Evolutionary conservation across 1,140 invertebrate species (phyloP), one percentile per base, ranked within the genome.

Genomic region (Drosophila setifemur): DNA sequence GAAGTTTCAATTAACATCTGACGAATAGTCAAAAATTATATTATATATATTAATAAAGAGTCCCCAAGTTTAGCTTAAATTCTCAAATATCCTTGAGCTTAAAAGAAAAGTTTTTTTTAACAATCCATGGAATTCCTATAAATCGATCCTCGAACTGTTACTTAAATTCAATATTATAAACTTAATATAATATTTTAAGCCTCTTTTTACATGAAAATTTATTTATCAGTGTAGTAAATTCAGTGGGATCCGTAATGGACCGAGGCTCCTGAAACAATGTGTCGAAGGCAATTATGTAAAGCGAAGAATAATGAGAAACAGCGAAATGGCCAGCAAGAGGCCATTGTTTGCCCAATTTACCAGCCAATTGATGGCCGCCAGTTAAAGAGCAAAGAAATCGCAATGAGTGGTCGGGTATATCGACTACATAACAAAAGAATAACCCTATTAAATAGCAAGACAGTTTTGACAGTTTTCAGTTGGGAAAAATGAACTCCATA

Each of bases 281-380:
- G 50, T 42, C 35, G 49, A 48, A 42, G 42, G 39, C 75, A 75
- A 85, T 75, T 78, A 82, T 76, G 39, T 55, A 78, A 83, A 73
- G 74, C 70, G 71, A 29, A 18, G 33, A 49, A 69, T 69, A 58
- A 64, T 70, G 57, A 73, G 57, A 77, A 78, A 35, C 35, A 11
- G 6, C 14, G 57, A 60, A 63, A 64, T 44, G 64, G 50, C 18
- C 64, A 25, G 42, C 23, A 5, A 55, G 37, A 1, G 33, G n/a
- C n/a, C 9, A 42, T 57, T 72, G 67, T 78, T 58, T 72, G 68
- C 60, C 11, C 40, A 73, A 61, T 78, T 67, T 40, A n/a, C 28
- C 43, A 25, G 42, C 1, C 58, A 19, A 66, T 64, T 64, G 58
- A 40, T 49, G 43, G 23, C 1, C 9, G 29, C 11, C 9, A 21